phyloP scores from a whole-genome alignment of 2,113 vertebrate species.

The Mus pahari region DNA sequence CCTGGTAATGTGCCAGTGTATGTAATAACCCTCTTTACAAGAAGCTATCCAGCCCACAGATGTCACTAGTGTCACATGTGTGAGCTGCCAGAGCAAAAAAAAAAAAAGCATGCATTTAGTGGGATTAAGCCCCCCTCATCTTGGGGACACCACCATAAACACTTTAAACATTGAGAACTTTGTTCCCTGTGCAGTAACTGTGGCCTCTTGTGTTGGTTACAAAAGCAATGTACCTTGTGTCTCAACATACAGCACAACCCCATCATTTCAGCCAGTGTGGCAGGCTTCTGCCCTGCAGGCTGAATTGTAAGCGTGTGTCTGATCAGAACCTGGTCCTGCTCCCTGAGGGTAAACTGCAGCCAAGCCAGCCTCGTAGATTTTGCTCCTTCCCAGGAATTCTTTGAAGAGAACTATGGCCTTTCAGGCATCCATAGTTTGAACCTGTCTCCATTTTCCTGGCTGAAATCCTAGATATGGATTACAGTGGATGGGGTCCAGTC shows the following conservation, averaged over 20 bases:
- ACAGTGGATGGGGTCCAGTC: not conserved
- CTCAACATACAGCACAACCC: not conserved
- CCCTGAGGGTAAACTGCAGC: not conserved
- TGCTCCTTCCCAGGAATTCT: conserved; percentile 42
- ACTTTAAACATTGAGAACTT: not conserved
- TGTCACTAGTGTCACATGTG: not conserved
- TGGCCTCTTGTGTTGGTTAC: not conserved
- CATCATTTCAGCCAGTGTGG: not conserved
- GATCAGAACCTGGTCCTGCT: not conserved
- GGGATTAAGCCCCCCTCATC: not conserved
- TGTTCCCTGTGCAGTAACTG: not conserved
- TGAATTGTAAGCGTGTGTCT: not conserved
- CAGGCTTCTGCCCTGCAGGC: not conserved
- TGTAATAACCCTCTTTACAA: not conserved
- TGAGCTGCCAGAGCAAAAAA: not conserved
- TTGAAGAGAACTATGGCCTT: conserved; percentile 24
- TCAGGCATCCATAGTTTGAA: conserved; percentile 7
- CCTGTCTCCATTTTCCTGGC: conserved; percentile 1
- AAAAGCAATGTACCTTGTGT: not conserved
- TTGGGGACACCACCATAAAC: not conserved
- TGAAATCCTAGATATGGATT: not conserved
- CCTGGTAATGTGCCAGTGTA: not conserved
- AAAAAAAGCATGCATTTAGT: not conserved
- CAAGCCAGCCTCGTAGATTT: conserved; percentile 44
- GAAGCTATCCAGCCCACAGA: not conserved